phyloP scores from a whole-genome alignment of 1,140 invertebrate genomes.

The Drosophila eugracilis region DNA sequence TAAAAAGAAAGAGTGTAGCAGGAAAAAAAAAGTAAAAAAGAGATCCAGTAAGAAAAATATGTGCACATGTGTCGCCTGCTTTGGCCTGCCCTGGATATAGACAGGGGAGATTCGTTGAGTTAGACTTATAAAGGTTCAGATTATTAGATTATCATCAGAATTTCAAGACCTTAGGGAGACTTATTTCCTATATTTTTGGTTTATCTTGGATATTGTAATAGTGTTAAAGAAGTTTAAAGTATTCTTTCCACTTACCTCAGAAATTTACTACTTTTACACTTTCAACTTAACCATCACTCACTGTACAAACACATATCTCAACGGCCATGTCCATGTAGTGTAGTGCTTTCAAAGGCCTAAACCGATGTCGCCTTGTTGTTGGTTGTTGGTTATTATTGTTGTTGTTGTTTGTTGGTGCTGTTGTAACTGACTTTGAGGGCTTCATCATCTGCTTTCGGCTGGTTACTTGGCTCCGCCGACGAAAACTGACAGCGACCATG shows the following conservation, averaged over 20 bases:
- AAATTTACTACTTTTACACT: not conserved
- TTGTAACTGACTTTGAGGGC: conserved; percentile 77
- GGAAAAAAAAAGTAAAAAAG: conserved; percentile 26
- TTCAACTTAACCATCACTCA: not conserved
- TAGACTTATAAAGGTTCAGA: no score
- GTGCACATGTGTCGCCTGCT: conserved; percentile 71
- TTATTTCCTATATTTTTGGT: no score
- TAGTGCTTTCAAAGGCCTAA: conserved; percentile 77
- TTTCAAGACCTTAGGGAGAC: no score
- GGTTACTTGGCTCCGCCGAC: conserved; percentile 66
- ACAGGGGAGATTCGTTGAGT: not conserved
- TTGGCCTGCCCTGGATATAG: conserved; percentile 22
- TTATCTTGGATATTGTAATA: no score
- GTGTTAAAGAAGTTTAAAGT: no score
- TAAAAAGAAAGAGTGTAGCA: conserved; percentile 33
- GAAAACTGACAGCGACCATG: conserved; percentile 78
- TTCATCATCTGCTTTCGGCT: conserved; percentile 82
- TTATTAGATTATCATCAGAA: no score
- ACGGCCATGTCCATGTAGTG: conserved; percentile 51
- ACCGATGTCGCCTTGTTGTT: conserved; percentile 72
- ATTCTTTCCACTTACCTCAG: not conserved
- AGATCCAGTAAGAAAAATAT: conserved; percentile 51
- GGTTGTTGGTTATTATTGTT: conserved; percentile 37
- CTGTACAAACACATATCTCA: conserved; percentile 37
- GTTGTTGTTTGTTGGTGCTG: conserved; percentile 37